Evolutionary conservation across 2,797 vertebrate species (phyloP).

Genomic region (Helarctos malayanus): DNA sequence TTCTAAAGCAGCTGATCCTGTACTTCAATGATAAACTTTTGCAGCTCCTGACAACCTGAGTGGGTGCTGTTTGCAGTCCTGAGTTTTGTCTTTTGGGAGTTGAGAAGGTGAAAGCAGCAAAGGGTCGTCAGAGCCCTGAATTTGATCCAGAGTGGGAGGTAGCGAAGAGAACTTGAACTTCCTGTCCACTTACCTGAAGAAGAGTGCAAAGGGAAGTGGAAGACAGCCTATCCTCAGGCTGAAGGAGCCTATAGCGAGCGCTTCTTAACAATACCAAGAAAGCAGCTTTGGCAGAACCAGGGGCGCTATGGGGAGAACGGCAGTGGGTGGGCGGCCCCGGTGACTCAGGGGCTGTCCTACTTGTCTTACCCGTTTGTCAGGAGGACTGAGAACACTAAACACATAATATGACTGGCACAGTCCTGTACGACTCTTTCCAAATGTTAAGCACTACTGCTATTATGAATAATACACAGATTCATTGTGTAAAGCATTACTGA

Average conservation of each 20-base stretch:
- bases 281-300: not conserved
- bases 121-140: not conserved
- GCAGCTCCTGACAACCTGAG: not conserved
- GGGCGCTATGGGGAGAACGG: not conserved
- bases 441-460: not conserved
- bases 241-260: not conserved
- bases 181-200: not conserved
- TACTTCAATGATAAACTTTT: not conserved
- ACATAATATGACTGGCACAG: not conserved
- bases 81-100: conserved; percentile 47
- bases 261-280: not conserved
- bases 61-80: not conserved
- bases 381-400: not conserved
- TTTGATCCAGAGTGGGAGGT: not conserved
- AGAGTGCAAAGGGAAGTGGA: not conserved
- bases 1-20: not conserved
- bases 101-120: not conserved
- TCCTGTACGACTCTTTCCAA: not conserved
- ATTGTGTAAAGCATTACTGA: not conserved
- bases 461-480: not conserved
- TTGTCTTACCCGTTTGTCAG: not conserved
- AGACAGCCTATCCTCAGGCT: not conserved
- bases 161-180: not conserved
- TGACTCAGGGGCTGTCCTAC: not conserved
- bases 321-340: not conserved